phyloP scores from a whole-genome alignment of 2,888 invertebrate genomes.

The Aphodius granarius region DNA sequence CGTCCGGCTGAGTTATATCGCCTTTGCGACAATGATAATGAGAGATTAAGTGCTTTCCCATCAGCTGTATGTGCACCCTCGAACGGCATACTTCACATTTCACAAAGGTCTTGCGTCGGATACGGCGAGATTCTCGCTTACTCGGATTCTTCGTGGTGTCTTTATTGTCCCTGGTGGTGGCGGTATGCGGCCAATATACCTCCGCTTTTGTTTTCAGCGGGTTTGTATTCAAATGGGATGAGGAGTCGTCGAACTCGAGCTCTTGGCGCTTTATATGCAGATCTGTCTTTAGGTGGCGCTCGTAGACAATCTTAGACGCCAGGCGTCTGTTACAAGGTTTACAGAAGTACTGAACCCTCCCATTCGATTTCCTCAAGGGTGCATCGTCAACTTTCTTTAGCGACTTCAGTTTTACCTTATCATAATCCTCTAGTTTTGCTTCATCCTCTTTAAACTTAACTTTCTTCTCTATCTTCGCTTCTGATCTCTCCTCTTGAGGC shows the following conservation, averaged over 20 bases:
- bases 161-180: slow-evolving; percentile 28
- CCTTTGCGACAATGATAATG: slow-evolving; percentile 82
- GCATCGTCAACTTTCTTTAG: slow-evolving; percentile 33
- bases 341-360: slow-evolving; percentile 73
- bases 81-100: slow-evolving; percentile 74
- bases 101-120: slow-evolving; percentile 61
- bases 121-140: slow-evolving; percentile 54
- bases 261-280: slow-evolving; percentile 71
- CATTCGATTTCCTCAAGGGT: slow-evolving; percentile 49
- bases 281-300: slow-evolving; percentile 74
- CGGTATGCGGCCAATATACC: slow-evolving; percentile 37
- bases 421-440: slow-evolving; percentile 12
- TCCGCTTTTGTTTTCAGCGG: slow-evolving; percentile 32
- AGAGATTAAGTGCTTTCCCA: slow-evolving; percentile 85
- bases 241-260: slow-evolving; percentile 63
- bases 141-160: slow-evolving; percentile 31
- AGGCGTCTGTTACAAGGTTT: slow-evolving; percentile 77
- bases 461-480: background rate
- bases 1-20: slow-evolving; percentile 59
- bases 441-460: slow-evolving; percentile 6
- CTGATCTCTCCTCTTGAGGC: slow-evolving; percentile 43
- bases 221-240: slow-evolving; percentile 35
- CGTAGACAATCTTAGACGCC: slow-evolving; percentile 73
- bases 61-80: slow-evolving; percentile 66
- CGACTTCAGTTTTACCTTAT: slow-evolving; percentile 6